Percentiles rank a stretch among this genome's conserved stretches.
Evolutionary conservation across 1,140 invertebrate species (phyloP).

Genomic region (Ylistrum balloti): DNA sequence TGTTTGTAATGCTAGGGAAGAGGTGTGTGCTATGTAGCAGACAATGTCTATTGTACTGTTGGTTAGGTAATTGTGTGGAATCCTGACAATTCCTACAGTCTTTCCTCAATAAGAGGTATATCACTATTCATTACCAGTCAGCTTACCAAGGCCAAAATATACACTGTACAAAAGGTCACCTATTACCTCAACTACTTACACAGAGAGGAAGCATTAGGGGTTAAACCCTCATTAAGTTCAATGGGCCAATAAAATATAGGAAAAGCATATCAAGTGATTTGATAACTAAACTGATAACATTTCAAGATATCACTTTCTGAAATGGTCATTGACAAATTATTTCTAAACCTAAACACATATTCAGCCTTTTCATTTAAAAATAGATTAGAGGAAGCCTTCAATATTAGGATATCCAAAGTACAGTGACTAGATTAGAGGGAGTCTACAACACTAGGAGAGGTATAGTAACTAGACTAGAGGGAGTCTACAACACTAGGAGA

Average conservation of each 20-base stretch:
- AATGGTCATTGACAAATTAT: background rate
- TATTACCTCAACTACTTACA: background rate
- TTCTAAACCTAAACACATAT: background rate
- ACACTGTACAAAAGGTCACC: background rate
- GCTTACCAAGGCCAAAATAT: background rate
- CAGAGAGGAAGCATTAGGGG: background rate
- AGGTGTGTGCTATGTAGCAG: background rate
- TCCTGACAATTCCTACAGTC: background rate
- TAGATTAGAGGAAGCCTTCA: too few species aligned
- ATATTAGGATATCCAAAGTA: too few species aligned
- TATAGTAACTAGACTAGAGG: too few species aligned
- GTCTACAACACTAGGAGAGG: too few species aligned
- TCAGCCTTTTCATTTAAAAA: too few species aligned
- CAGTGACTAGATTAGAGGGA: too few species aligned
- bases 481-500: too few species aligned
- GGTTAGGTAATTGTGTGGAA: background rate
- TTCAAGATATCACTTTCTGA: background rate
- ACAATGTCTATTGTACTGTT: background rate
- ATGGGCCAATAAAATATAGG: background rate
- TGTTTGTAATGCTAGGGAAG: background rate
- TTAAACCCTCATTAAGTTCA: background rate
- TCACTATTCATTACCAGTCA: background rate
- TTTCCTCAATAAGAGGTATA: background rate
- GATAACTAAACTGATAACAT: background rate
- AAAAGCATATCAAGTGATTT: conserved; percentile 12